Conservation (phyloP, 1,140 invertebrate genomes). For the Polypedilum pembai region DNA sequence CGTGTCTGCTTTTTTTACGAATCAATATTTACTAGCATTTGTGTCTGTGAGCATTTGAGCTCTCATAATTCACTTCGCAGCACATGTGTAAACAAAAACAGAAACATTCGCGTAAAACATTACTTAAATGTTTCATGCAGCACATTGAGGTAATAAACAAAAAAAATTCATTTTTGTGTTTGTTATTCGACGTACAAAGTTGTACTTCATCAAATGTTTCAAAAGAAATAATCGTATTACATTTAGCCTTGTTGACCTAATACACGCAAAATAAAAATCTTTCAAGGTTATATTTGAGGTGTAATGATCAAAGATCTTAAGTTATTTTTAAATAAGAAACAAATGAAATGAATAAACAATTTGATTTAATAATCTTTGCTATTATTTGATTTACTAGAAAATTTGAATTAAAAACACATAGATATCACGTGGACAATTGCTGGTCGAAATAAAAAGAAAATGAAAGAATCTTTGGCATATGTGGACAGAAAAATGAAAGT, state of each 20-base stretch:
- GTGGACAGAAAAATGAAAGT: slow-evolving; percentile 48
- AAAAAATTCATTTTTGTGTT: too few species aligned
- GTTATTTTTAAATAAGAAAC: not conserved
- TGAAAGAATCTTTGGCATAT: slow-evolving; percentile 59
- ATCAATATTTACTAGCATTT: not conserved
- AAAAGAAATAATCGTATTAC: not conserved
- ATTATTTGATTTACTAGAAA: not conserved
- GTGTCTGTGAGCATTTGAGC: not conserved
- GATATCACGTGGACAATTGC: not conserved
- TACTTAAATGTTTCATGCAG: too few species aligned
- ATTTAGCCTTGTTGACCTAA: not conserved
- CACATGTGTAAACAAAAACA: too few species aligned
- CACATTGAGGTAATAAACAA: too few species aligned
- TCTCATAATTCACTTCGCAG: too few species aligned
- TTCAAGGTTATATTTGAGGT: not conserved
- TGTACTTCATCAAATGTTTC: not conserved
- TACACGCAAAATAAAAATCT: not conserved
- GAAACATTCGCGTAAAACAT: too few species aligned
- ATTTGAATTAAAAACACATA: not conserved
- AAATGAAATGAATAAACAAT: not conserved
- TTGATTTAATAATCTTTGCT: not conserved
- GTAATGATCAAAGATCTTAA: not conserved
- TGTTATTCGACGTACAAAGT: not conserved
- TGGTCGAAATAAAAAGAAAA: slow-evolving; percentile 50
- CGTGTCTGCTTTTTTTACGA: not conserved